Evolutionary conservation across 2,113 vertebrate genomes (phyloP), one percentile per base, ranked within the genome.

Genomic region (Lophotis ruficrista): DNA sequence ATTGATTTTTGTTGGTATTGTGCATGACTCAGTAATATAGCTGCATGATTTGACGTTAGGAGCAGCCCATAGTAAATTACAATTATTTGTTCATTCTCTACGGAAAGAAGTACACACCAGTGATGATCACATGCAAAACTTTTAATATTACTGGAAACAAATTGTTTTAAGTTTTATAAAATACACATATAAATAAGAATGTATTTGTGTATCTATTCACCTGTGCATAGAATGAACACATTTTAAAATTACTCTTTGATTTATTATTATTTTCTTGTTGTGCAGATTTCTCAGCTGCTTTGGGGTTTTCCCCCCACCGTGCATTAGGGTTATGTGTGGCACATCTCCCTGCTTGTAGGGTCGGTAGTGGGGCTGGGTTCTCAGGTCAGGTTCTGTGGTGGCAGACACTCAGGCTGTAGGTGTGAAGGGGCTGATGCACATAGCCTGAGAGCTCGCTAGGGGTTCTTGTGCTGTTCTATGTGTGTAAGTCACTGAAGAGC

Each of bases 1-100:
- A 94, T 94, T 93, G 93, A 95, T 97, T 96, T 96, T 93, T 84
- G 35, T 57, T 94, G 65, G 37, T 78, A 45, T 51, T 65, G 37
- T 61, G 22, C 89, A 38, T 73, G 93, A 70, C 65, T 94, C 10
- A 14, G 69, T 83, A 69, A 71, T 73, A 69, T 4, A 62, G 62
- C 71, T 83, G 37, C 76, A 21, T 71, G 61, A 61, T 93, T 83
- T 94, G 93, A 73, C 58, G 43, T 65, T 35, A 90, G 75, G 47
- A 94, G 58, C 11, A 89, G 66, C 57, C 48, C 48, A 17, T 38
- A 58, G 62, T 56, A 83, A 79, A 51, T 88, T 27, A 60, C 31
- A 82, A 24, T 77, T 93, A 45, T 35, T 91, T 90, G 30, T 84
- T 90, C 38, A 79, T 77, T 30, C 35, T 86, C 17, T 56, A 27